A percentile compares a stretch with the other conserved stretches of the same genome.
phyloP scores from a whole-genome alignment of 1,140 invertebrate genomes.

The Cotesia glomerata region DNA sequence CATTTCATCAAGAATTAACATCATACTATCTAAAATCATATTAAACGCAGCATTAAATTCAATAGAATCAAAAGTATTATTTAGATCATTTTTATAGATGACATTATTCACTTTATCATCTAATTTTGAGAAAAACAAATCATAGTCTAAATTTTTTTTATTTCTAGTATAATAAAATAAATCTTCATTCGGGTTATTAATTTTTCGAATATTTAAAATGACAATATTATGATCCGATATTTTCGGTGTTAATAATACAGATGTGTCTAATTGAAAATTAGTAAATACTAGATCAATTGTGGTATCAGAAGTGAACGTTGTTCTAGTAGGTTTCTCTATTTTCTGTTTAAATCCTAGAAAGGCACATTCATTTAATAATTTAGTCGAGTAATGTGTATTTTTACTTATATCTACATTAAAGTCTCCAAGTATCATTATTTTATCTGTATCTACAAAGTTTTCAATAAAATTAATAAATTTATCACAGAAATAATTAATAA shows the following conservation, averaged over 20 bases:
- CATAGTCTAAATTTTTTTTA: neutral
- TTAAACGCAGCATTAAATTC: neutral
- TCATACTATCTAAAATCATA: neutral
- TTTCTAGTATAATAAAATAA: neutral
- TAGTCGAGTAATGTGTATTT: constrained; percentile 12
- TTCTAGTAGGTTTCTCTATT: constrained; percentile 17
- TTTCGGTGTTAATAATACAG: constrained; percentile 17
- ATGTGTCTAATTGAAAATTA: neutral
- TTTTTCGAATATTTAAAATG: neutral
- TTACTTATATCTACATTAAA: constrained; percentile 22
- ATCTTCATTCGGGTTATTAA: neutral
- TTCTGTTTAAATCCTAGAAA: constrained; percentile 22
- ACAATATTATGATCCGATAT: constrained; percentile 20
- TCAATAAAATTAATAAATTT: neutral
- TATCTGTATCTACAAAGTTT: constrained; percentile 7
- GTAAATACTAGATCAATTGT: constrained; percentile 24
- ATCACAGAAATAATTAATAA: constrained; percentile 18
- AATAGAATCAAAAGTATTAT: neutral
- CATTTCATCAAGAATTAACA: neutral
- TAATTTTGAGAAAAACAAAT: neutral
- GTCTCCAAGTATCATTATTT: constrained; percentile 17
- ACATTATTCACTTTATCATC: neutral
- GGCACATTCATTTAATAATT: neutral
- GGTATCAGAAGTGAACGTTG: constrained; percentile 10
- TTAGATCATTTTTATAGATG: neutral